phyloP scores from a whole-genome alignment of 2,113 vertebrate species.

The Muntiacus reevesi region DNA sequence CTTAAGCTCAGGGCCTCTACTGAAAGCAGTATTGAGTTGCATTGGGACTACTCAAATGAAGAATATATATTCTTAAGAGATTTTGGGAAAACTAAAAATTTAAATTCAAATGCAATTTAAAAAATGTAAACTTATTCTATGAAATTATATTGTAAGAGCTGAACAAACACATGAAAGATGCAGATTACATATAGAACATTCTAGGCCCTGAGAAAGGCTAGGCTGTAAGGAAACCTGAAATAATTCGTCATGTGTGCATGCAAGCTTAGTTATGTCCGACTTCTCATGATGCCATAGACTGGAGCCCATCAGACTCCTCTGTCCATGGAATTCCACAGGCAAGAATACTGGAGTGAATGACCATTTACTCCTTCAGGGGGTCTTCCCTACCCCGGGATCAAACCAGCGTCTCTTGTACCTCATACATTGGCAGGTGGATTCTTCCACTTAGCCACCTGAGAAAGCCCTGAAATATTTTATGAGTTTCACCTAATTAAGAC shows the following conservation, averaged over 20 bases:
- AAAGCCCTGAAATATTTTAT: background rate
- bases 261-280: background rate
- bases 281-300: background rate
- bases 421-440: background rate
- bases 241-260: background rate
- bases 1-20: background rate
- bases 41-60: background rate
- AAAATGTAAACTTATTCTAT: background rate
- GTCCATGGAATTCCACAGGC: background rate
- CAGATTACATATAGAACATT: background rate
- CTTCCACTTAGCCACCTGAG: background rate
- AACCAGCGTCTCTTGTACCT: background rate
- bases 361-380: background rate
- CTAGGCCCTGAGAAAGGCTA: background rate
- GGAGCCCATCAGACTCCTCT: background rate
- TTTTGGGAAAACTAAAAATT: background rate
- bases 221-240: background rate
- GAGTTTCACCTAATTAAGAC: background rate
- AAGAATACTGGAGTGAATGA: background rate
- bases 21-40: background rate
- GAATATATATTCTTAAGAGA: background rate
- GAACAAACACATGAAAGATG: background rate
- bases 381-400: background rate
- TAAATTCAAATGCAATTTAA: background rate
- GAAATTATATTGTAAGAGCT: background rate